Percentiles rank a stretch among this genome's conserved stretches.
Conservation (phyloP, 1,140 invertebrate species). For the Cherax destructor region DNA sequence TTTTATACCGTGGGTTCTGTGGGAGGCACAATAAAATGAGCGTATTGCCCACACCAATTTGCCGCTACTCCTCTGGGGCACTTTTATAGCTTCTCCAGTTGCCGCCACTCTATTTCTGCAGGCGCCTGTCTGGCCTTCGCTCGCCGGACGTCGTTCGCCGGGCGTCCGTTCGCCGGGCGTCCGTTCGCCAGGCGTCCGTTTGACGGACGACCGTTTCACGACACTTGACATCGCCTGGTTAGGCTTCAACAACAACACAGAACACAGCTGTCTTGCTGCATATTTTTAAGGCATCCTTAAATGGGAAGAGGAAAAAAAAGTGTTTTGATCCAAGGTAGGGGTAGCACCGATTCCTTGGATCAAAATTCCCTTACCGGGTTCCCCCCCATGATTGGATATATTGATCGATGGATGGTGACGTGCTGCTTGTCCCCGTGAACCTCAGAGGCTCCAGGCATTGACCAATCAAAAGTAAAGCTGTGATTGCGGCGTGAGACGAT, state of each 20-base stretch:
- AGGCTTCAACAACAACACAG: too few relatives aligned
- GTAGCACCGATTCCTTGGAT: too few relatives aligned
- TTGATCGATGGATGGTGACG: too few relatives aligned
- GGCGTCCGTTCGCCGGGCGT: too few relatives aligned
- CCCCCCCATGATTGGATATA: not conserved
- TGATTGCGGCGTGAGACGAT: constrained; percentile 25
- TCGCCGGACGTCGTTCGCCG: too few relatives aligned
- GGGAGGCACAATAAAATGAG: constrained; percentile 47
- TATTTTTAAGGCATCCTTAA: not conserved
- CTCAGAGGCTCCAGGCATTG: not conserved
- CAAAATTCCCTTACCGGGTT: not conserved
- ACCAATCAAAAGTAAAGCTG: constrained; percentile 19
- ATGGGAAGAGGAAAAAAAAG: too few relatives aligned
- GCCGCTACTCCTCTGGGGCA: constrained; percentile 47
- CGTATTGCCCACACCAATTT: constrained; percentile 54
- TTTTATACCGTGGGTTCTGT: constrained; percentile 38
- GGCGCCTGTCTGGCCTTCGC: too few relatives aligned
- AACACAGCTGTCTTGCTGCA: not conserved
- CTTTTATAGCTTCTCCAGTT: constrained; percentile 25
- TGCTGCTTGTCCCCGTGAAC: too few relatives aligned
- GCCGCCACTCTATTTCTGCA: not conserved
- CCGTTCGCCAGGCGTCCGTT: too few relatives aligned
- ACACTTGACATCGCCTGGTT: too few relatives aligned
- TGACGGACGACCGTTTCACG: too few relatives aligned
- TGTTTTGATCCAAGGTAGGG: too few relatives aligned